Percentiles rank a stretch among this genome's conserved stretches.
These are phyloP conservation scores for Rutilus rutilus DNA, from an alignment of 2,113 vertebrate species.

Conservation along the genomic window DNA sequence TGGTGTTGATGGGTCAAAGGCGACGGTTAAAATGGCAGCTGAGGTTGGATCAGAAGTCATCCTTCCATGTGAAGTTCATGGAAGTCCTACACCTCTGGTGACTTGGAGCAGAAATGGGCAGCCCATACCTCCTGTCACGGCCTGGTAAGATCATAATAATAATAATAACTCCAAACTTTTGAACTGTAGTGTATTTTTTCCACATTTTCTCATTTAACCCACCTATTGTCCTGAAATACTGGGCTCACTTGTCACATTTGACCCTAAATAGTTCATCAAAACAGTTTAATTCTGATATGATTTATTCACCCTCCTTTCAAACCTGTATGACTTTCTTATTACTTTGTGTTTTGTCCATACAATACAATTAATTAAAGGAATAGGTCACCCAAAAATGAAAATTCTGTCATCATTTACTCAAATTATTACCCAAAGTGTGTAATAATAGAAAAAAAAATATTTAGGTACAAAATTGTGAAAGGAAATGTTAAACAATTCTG, in stretches of 20 bases:
- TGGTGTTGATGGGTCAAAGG: constrained; percentile 18
- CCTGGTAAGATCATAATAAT: constrained; percentile 75
- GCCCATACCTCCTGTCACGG: constrained; percentile 71
- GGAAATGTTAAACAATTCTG: neutral
- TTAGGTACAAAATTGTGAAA: neutral
- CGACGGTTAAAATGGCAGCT: constrained; percentile 70
- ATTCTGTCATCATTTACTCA: too few species aligned
- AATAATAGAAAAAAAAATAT: neutral
- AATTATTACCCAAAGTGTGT: neutral
- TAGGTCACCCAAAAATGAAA: too few species aligned
- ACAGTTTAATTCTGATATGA: too few species aligned
- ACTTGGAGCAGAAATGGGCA: constrained; percentile 82
- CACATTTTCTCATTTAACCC: neutral
- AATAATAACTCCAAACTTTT: neutral
- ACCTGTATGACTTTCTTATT: neutral
- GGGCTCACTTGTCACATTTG: neutral
- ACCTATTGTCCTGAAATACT: neutral
- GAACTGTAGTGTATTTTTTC: neutral
- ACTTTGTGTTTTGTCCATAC: too few species aligned
- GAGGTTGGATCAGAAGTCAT: constrained; percentile 81
- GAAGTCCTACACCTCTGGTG: constrained; percentile 82
- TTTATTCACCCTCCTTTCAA: neutral
- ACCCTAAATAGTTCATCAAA: neutral
- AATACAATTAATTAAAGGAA: too few species aligned
- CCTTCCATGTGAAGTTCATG: constrained; percentile 84